phyloP scores from a whole-genome alignment of 2,888 invertebrate species.

The Sarcophaga carnaria region DNA sequence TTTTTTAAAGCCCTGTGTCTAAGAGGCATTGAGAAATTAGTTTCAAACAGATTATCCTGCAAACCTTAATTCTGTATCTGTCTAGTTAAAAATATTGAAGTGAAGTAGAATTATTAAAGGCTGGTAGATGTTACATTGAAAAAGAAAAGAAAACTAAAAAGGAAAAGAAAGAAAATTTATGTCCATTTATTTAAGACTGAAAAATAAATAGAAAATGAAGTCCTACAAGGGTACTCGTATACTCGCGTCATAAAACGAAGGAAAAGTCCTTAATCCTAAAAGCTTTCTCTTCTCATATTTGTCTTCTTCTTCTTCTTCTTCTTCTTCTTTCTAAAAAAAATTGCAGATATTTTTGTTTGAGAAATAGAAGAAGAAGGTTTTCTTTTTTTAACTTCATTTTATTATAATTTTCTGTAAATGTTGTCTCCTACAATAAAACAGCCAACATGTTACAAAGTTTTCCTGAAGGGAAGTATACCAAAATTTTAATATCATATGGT shows the following conservation, averaged over 20 bases:
- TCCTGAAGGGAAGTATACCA: slow-evolving; percentile 26
- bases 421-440: slow-evolving; percentile 50
- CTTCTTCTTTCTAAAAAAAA: slow-evolving; percentile 24
- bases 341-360: slow-evolving; percentile 51
- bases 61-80: background rate
- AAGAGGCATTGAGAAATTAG: background rate
- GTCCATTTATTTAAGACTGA: background rate
- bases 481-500: background rate
- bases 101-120: background rate
- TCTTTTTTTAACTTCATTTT: slow-evolving; percentile 20
- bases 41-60: background rate
- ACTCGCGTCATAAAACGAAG: background rate
- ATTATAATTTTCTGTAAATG: slow-evolving; percentile 37
- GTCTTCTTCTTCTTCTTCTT: no score
- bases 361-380: slow-evolving; percentile 25
- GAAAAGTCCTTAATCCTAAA: slow-evolving; percentile 25
- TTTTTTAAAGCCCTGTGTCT: no score
- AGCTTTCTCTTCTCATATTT: slow-evolving; percentile 13
- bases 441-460: slow-evolving; percentile 32
- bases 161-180: background rate
- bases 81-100: background rate
- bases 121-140: background rate
- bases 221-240: background rate
- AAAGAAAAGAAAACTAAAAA: background rate
- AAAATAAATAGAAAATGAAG: background rate